Percentiles rank a stretch among this genome's conserved stretches.
Evolutionary conservation across 2,888 invertebrate genomes (phyloP).

Genomic region (Parnassius orleans): DNA sequence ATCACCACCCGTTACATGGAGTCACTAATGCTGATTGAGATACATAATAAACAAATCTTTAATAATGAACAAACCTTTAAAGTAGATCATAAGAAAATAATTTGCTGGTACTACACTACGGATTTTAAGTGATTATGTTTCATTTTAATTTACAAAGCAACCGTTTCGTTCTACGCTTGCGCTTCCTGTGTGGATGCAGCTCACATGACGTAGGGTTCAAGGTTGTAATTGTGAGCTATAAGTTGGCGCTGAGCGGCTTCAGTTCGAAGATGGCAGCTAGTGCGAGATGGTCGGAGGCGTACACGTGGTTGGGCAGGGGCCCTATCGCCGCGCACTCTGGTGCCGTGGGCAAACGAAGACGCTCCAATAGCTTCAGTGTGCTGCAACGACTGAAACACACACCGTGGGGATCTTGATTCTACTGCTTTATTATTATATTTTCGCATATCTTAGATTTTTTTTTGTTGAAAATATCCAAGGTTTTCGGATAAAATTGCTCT

Average conservation of each 20-base stretch:
- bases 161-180: no score
- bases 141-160: not conserved
- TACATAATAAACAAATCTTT: no score
- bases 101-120: no score
- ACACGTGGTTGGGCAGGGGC: slow-evolving; percentile 86
- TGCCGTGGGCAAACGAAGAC: slow-evolving; percentile 84
- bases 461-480: no score
- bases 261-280: slow-evolving; percentile 87
- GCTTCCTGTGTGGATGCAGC: not conserved
- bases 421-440: no score
- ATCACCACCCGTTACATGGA: no score
- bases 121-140: not conserved
- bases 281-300: slow-evolving; percentile 93
- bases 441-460: no score
- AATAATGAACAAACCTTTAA: no score
- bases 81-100: no score
- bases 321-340: slow-evolving; percentile 78
- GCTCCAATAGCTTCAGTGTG: slow-evolving; percentile 78
- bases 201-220: not conserved
- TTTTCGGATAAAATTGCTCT: no score
- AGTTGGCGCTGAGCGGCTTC: slow-evolving; percentile 20
- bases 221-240: slow-evolving; percentile 1
- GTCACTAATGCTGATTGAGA: no score
- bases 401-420: no score
- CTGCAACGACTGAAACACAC: slow-evolving; percentile 57